Evolutionary conservation across 2,797 vertebrate species (phyloP).

Genomic region (Cyclura pinguis): DNA sequence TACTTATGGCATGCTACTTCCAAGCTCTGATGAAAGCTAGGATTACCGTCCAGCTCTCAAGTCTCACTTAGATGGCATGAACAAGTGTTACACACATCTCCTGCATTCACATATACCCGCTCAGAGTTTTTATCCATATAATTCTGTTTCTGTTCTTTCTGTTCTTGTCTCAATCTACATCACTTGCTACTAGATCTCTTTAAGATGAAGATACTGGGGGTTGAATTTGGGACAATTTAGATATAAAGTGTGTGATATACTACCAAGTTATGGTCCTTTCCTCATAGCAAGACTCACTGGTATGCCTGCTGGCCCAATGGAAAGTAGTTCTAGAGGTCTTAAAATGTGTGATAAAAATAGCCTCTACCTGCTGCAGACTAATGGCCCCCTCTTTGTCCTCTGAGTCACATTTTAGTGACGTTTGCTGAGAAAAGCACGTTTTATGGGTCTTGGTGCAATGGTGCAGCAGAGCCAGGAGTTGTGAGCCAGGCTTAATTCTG

Average conservation of each 20-base stretch:
- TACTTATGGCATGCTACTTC: too few species aligned
- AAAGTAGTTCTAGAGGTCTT: slow-evolving; percentile 29
- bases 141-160: too few species aligned
- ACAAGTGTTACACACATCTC: too few species aligned
- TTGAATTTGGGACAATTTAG: neutral
- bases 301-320: neutral
- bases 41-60: too few species aligned
- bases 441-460: slow-evolving; percentile 15
- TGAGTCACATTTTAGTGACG: slow-evolving; percentile 39
- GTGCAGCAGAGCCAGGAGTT: slow-evolving; percentile 2
- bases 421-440: slow-evolving; percentile 20
- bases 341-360: slow-evolving; percentile 42
- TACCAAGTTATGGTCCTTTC: neutral
- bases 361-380: neutral
- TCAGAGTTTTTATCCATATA: too few species aligned
- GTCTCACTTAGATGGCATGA: too few species aligned
- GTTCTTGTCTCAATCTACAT: neutral
- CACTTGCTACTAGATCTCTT: neutral
- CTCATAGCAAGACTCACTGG: neutral
- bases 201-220: neutral
- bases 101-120: too few species aligned
- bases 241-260: too few species aligned
- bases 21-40: too few species aligned
- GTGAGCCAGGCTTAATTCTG: slow-evolving; percentile 18
- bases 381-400: slow-evolving; percentile 25